phyloP scores from a whole-genome alignment of 2,888 invertebrate species.

The Dione vanillae region DNA sequence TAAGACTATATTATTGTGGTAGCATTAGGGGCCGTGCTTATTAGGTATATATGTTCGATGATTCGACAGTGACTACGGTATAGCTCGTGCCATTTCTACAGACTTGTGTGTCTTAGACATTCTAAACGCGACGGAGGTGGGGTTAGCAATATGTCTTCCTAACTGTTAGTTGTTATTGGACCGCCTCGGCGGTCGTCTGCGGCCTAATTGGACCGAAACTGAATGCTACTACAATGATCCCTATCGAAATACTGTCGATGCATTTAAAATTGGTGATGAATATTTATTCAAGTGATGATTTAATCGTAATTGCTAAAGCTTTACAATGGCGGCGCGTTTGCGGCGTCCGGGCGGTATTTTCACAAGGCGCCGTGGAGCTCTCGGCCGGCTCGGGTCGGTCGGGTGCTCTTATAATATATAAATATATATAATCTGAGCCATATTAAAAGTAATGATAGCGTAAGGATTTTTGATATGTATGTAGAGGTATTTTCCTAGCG shows the following conservation, averaged over 20 bases:
- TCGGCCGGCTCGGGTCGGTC: no score
- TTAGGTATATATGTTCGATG: conserved; percentile 18
- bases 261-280: conserved; percentile 74
- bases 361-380: conserved; percentile 34
- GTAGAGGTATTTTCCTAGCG: conserved; percentile 53
- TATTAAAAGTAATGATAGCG: conserved; percentile 51
- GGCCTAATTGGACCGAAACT: conserved; percentile 39
- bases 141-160: conserved; percentile 45
- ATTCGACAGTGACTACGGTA: conserved; percentile 10
- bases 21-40: conserved; percentile 56
- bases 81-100: conserved; percentile 42
- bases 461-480: conserved; percentile 52
- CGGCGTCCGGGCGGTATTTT: conserved; percentile 47
- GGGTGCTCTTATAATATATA: no score
- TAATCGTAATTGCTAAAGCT: conserved; percentile 66
- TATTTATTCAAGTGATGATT: conserved; percentile 67
- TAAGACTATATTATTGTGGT: conserved; percentile 65
- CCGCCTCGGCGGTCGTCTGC: conserved; percentile 31
- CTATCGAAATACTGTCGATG: conserved; percentile 70
- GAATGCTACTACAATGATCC: conserved; percentile 74
- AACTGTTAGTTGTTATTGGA: conserved; percentile 42
- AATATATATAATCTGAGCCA: conserved; percentile 50
- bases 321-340: conserved; percentile 56
- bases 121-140: conserved; percentile 13
- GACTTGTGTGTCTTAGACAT: conserved; percentile 37